Conservation (phyloP, 1,140 invertebrate genomes). For the Choristoneura fumiferana region DNA sequence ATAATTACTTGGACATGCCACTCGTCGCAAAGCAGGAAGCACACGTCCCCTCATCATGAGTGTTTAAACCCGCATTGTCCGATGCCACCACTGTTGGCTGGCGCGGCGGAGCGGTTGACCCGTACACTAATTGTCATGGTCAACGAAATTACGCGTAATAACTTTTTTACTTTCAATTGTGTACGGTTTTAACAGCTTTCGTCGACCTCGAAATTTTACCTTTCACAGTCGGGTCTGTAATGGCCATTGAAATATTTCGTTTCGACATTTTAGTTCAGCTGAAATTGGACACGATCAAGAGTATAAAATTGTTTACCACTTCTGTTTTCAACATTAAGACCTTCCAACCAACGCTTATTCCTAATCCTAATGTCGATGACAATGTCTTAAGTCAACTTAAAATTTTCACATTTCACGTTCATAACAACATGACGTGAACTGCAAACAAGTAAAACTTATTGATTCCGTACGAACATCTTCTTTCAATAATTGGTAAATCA, state of each 20-base stretch:
- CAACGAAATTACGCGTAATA: conserved; percentile 14
- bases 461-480: conserved; percentile 2
- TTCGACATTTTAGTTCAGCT: too few relatives aligned
- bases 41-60: conserved; percentile 38
- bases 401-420: neutral
- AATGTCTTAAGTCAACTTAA: neutral
- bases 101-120: neutral
- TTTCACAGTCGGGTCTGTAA: neutral
- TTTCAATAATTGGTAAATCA: neutral
- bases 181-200: conserved; percentile 15
- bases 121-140: conserved; percentile 5
- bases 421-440: too few relatives aligned
- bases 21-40: conserved; percentile 25
- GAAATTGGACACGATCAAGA: too few relatives aligned
- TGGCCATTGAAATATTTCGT: neutral
- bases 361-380: too few relatives aligned
- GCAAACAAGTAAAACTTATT: too few relatives aligned
- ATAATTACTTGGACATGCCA: neutral
- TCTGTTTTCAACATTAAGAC: too few relatives aligned
- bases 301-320: too few relatives aligned
- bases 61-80: conserved; percentile 38
- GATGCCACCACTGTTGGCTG: neutral
- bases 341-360: too few relatives aligned
- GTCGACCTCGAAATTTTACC: conserved; percentile 12
- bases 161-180: conserved; percentile 16